Evolutionary conservation across 2,888 invertebrate species (phyloP).

Genomic region (Tenthredo livida): DNA sequence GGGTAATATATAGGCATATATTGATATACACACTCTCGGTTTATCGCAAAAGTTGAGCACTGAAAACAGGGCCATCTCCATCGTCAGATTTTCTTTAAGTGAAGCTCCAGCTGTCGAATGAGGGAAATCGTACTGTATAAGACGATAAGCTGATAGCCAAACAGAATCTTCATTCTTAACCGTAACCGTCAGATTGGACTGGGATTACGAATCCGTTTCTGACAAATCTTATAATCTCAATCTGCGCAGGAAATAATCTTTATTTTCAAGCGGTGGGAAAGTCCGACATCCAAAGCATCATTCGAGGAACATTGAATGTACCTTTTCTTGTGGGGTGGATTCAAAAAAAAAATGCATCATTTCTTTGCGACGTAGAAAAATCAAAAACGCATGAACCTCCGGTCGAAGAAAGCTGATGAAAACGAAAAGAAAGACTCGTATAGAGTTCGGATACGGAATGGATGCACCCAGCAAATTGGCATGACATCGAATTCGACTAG

Average conservation of each 20-base stretch:
- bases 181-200: not conserved
- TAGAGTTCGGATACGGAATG: too few relatives aligned
- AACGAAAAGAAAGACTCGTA: too few relatives aligned
- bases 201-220: conserved; percentile 5
- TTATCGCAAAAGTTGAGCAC: not conserved
- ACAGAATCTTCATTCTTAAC: not conserved
- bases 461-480: too few relatives aligned
- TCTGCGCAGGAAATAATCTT: not conserved
- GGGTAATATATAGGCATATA: not conserved
- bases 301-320: not conserved
- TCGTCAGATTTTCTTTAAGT: not conserved
- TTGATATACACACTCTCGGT: not conserved
- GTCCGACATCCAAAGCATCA: not conserved
- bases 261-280: not conserved
- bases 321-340: not conserved
- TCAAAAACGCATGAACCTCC: too few relatives aligned
- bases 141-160: not conserved
- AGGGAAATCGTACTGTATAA: not conserved
- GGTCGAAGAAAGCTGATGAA: too few relatives aligned
- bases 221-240: not conserved
- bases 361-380: too few relatives aligned
- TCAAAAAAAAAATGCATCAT: too few relatives aligned
- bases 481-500: too few relatives aligned
- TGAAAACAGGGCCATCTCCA: not conserved
- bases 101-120: not conserved